Conservation (phyloP, 2,797 vertebrate genomes). For the Hozukius guyotensis region DNA sequence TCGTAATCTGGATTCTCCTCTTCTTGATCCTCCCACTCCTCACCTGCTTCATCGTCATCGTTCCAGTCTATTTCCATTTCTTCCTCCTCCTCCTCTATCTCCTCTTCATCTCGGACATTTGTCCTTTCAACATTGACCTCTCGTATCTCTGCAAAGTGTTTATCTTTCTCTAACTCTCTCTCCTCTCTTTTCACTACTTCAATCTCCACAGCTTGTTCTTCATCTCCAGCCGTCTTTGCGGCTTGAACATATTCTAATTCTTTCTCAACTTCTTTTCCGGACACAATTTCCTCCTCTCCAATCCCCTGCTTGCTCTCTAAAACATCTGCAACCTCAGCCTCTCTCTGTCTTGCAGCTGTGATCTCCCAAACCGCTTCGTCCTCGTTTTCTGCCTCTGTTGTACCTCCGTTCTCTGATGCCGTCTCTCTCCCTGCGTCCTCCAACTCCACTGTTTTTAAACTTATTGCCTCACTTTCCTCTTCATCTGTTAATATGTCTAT, state of each 20-base stretch:
- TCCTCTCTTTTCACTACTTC: constrained; percentile 11
- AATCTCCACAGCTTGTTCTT: background rate
- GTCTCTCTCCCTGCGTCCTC: background rate
- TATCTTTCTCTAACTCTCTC: background rate
- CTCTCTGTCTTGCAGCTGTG: background rate
- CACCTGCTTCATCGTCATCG: background rate
- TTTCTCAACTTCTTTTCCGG: background rate
- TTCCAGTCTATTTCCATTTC: constrained; percentile 13
- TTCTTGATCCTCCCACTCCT: constrained; percentile 11
- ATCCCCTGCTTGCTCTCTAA: background rate
- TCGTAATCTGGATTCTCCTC: constrained; percentile 9
- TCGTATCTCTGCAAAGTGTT: constrained; percentile 1
- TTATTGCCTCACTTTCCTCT: background rate
- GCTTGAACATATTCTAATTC: background rate
- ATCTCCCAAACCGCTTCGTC: background rate
- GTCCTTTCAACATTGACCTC: background rate
- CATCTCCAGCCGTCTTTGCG: background rate
- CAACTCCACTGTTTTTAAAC: background rate
- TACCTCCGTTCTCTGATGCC: background rate
- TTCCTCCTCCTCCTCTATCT: background rate
- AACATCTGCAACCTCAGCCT: background rate
- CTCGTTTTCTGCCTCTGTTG: background rate
- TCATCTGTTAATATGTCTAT: constrained; percentile 11
- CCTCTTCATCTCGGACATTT: constrained; percentile 12
- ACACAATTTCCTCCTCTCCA: background rate